Percentiles rank a stretch among this genome's conserved stretches.
Evolutionary conservation across 2,113 vertebrate genomes (phyloP).

Genomic region (Heterocephalus glaber): DNA sequence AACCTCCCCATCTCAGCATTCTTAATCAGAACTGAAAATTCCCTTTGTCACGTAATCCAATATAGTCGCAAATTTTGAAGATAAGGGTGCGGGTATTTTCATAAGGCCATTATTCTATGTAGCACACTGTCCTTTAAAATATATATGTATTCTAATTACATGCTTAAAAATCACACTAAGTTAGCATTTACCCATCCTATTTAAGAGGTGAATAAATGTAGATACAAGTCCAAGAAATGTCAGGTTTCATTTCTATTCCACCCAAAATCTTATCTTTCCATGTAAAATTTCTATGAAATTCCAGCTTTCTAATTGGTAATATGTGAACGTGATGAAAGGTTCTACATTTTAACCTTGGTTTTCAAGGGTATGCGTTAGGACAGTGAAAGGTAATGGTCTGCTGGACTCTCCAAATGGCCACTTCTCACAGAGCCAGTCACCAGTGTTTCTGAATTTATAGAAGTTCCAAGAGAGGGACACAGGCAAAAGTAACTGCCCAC

Average conservation of each 20-base stretch:
- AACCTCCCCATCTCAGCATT: neutral
- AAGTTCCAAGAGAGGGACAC: neutral
- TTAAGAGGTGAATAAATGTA: neutral
- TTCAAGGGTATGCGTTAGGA: neutral
- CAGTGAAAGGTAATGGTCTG: neutral
- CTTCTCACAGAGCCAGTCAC: neutral
- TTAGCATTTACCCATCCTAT: neutral
- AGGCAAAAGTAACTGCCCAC: too few species aligned
- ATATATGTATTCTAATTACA: neutral
- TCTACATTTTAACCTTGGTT: neutral
- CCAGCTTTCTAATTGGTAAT: neutral
- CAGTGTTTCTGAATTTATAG: accelerated
- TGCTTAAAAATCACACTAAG: neutral
- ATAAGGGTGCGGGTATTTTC: neutral
- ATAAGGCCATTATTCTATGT: neutral
- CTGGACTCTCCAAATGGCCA: neutral
- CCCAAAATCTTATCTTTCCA: neutral
- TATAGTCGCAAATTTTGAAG: neutral
- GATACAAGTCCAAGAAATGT: neutral
- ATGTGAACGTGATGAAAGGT: neutral
- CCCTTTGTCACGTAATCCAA: neutral
- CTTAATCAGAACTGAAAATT: neutral
- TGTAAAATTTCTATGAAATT: neutral
- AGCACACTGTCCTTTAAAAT: neutral
- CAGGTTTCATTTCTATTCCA: neutral